Conservation (phyloP, 1,140 invertebrate genomes). For the Tetraneura akinire region DNA sequence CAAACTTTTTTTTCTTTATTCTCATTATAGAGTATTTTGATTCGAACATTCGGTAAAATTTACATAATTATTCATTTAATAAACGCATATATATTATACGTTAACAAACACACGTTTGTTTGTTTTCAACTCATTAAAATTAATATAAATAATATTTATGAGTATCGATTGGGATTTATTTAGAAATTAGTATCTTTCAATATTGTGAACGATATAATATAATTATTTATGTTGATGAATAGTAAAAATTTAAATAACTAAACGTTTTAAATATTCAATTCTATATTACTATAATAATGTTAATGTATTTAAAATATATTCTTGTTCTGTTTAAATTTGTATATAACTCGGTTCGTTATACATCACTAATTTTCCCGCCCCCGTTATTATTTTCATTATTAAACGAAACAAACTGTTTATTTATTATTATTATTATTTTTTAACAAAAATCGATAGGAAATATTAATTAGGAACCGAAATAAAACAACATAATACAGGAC, state of each 20-base stretch:
- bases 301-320: neutral
- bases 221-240: neutral
- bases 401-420: neutral
- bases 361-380: neutral
- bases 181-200: neutral
- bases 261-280: neutral
- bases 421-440: no score
- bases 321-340: neutral
- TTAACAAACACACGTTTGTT: neutral
- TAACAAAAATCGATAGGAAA: slow-evolving; percentile 2
- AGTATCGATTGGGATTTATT: neutral
- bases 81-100: no score
- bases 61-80: no score
- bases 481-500: no score
- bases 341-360: neutral
- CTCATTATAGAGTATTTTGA: no score
- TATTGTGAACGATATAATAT: neutral
- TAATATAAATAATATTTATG: neutral
- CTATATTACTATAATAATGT: neutral
- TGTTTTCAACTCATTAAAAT: slow-evolving; percentile 16
- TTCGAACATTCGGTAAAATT: no score
- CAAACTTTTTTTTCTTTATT: no score
- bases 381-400: neutral
- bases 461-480: neutral
- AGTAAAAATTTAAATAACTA: slow-evolving; percentile 12